Conservation (phyloP, 2,888 invertebrate genomes). For the Microctonus aethiopoides region DNA sequence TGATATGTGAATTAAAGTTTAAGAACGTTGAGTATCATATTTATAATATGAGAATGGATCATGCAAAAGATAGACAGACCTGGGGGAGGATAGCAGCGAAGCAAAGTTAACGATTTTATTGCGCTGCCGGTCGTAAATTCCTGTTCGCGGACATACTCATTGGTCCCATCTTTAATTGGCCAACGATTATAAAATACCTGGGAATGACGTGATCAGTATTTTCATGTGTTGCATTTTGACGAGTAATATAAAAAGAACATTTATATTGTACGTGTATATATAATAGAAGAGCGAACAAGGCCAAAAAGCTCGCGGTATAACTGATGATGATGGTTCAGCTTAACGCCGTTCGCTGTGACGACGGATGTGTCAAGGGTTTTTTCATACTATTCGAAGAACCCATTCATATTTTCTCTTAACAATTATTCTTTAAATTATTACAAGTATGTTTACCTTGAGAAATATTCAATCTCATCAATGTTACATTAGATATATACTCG, state of each 20-base stretch:
- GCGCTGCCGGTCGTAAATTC: conserved; percentile 63
- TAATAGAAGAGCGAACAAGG: neutral
- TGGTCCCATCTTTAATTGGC: conserved; percentile 50
- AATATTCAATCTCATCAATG: no score
- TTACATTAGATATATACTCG: no score
- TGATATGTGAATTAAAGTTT: no score
- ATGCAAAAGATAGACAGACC: neutral
- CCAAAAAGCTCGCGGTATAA: conserved; percentile 7
- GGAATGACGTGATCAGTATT: conserved; percentile 44
- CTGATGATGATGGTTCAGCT: conserved; percentile 32
- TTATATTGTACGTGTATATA: no score
- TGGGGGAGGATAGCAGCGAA: conserved; percentile 35
- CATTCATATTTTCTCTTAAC: conserved; percentile 26
- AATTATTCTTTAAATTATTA: neutral
- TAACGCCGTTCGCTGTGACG: neutral
- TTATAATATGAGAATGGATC: no score
- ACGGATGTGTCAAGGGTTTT: neutral
- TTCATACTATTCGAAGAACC: conserved; percentile 13
- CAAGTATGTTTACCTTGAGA: no score
- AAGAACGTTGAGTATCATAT: no score
- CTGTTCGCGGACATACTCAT: conserved; percentile 49
- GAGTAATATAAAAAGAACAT: neutral
- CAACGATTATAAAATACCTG: conserved; percentile 59
- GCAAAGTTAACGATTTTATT: conserved; percentile 58
- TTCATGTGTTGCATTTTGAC: conserved; percentile 10